Conservation (phyloP, 2,888 invertebrate genomes). For the Pheosia gnoma region DNA sequence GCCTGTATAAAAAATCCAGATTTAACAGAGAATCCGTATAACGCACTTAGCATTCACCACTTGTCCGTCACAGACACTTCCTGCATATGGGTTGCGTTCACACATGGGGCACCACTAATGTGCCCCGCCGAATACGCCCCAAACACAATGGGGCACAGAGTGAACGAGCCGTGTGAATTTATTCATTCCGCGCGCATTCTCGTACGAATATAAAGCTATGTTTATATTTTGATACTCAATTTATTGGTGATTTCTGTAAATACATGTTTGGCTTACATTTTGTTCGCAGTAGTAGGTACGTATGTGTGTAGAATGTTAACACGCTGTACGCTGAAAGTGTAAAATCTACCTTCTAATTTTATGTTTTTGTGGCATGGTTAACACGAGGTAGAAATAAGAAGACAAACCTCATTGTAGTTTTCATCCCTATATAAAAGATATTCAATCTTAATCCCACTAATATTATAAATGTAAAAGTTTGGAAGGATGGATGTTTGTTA, state of each 20-base stretch:
- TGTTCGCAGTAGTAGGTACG: neutral
- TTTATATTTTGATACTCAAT: constrained; percentile 7
- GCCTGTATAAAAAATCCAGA: neutral
- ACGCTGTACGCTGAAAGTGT: neutral
- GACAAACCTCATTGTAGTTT: too few species aligned
- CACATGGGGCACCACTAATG: constrained; percentile 21
- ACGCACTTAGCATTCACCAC: constrained; percentile 1
- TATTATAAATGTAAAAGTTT: too few species aligned
- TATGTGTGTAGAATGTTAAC: constrained; percentile 7
- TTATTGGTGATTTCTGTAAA: constrained; percentile 1
- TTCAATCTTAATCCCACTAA: too few species aligned
- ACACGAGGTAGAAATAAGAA: too few species aligned
- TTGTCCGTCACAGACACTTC: neutral
- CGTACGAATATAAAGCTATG: constrained; percentile 2
- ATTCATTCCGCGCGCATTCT: constrained; percentile 4
- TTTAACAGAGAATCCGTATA: neutral
- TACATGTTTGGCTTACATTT: neutral
- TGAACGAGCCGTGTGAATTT: constrained; percentile 3
- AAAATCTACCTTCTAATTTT: too few species aligned
- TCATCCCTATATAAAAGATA: too few species aligned
- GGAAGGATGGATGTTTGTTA: too few species aligned
- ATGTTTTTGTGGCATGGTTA: too few species aligned
- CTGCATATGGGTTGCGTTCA: constrained; percentile 36
- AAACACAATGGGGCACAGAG: neutral
- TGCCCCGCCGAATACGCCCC: neutral